Evolutionary conservation across 1,140 invertebrate genomes (phyloP).

Genomic region (Drepana arcuata): DNA sequence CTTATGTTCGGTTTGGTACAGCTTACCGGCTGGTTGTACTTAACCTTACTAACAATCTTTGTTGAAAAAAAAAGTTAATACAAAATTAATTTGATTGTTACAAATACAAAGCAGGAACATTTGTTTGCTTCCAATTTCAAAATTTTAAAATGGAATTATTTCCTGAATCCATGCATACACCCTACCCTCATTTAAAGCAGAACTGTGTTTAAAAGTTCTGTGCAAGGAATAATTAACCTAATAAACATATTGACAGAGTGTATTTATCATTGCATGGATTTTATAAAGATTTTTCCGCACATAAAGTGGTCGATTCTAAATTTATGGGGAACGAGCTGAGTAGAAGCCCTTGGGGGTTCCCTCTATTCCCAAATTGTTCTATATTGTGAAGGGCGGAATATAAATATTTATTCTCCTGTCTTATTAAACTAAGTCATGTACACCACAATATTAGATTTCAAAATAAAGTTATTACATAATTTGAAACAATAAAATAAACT

Average conservation of each 20-base stretch:
- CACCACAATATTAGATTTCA: no score
- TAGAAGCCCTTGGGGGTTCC: constrained; percentile 25
- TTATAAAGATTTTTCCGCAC: constrained; percentile 23
- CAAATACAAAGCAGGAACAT: no score
- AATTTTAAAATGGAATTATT: no score
- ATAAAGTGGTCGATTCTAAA: constrained; percentile 39
- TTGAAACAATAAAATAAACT: constrained; percentile 42
- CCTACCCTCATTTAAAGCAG: no score
- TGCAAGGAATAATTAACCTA: constrained; percentile 14
- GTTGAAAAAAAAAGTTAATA: no score
- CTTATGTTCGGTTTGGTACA: no score
- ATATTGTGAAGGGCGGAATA: constrained; percentile 26
- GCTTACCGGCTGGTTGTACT: no score
- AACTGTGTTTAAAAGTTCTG: not conserved
- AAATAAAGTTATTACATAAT: constrained; percentile 47
- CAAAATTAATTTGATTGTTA: no score
- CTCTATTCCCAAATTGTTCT: constrained; percentile 39
- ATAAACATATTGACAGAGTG: constrained; percentile 1
- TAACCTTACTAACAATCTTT: no score
- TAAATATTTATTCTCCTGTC: constrained; percentile 15
- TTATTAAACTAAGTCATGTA: constrained; percentile 7
- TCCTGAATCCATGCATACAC: no score
- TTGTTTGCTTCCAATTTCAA: no score
- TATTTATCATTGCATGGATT: constrained; percentile 5
- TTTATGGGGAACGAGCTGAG: constrained; percentile 39